Conservation (phyloP, 2,797 vertebrate genomes). For the Catamblyrhynchus diadema region DNA sequence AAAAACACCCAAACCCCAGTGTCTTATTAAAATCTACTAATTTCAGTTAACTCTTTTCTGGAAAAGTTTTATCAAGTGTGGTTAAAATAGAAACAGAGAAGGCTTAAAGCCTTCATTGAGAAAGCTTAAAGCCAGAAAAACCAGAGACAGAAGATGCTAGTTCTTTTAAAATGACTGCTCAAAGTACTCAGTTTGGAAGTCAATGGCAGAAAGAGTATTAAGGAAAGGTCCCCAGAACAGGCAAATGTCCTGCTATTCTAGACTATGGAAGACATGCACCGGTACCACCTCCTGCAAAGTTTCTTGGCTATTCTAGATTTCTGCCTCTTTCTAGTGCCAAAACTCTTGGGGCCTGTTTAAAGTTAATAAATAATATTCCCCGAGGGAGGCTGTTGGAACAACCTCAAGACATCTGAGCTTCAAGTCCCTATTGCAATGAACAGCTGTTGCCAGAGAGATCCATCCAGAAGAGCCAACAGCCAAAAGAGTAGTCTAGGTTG, state of each 20-base stretch:
- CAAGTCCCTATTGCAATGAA: not conserved
- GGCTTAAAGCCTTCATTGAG: not conserved
- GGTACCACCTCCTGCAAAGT: not conserved
- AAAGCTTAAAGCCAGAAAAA: not conserved
- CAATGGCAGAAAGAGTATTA: not conserved
- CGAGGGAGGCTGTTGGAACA: not conserved
- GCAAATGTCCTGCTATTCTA: not conserved
- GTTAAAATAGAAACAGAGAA: not conserved
- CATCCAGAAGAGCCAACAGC: not conserved
- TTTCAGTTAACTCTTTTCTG: not conserved
- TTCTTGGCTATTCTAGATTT: not conserved
- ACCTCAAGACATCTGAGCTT: not conserved
- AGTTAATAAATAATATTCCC: not conserved
- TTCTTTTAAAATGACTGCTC: not conserved
- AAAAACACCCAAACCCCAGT: fast-evolving
- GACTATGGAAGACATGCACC: not conserved
- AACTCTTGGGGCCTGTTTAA: not conserved
- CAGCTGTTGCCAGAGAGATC: not conserved
- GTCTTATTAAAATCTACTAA: not conserved
- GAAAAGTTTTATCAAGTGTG: not conserved
- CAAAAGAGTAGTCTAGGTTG: not conserved
- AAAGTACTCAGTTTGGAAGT: not conserved
- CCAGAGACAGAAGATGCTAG: not conserved
- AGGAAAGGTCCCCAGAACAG: not conserved
- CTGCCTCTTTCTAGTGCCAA: not conserved